Evolutionary conservation across 2,797 vertebrate genomes (phyloP), one percentile per base, ranked within the genome.

Genomic region (Propithecus perrieri): DNA sequence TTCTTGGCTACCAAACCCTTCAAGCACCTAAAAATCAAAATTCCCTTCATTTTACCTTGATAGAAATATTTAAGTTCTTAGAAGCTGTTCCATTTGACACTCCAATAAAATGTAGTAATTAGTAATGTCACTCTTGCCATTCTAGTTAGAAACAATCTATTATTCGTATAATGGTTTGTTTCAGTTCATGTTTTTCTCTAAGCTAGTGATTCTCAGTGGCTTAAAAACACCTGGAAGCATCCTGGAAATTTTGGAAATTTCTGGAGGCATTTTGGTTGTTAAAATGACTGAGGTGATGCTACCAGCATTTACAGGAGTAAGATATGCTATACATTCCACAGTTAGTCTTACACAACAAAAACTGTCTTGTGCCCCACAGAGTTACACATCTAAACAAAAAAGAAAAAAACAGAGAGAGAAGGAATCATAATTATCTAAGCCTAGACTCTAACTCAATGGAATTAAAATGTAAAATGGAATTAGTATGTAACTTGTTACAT

Each of bases 1-100:
- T n/a, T 92, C 81, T 96, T 85, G 87, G 33, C 71, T 89, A 93
- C 26, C 61, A 83, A 96, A 84, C 8, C 8, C 28, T 67, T 93
- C 20, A 72, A 95, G 75, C 35, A 95, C 50, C 88, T 96, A n/a
- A 57, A 53, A 89, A 53, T 69, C 53, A 89, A 95, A 96, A 81
- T 33, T 89, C 30, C 50, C 61, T 92, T 96, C 48, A 63, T 33
- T 91, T 95, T 35, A 92, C 57, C 61, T 88, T 92, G 43, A 95
- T 43, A 86, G 12, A 97, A 95, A 92, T 88, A 91, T 95, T 92
- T 89, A 71, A 93, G 18, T 89, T 67, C 46, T 89, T 59, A 85
- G 85, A 96, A 86, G 24, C 11, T 84, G 9, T 80, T 59, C 83
- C 24, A 72, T 61, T 69, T 85, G 69, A 94, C 17, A 79, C 1